These are phyloP conservation scores for Martes martes DNA, from an alignment of 2,113 vertebrate species.

Conservation along the genomic window DNA sequence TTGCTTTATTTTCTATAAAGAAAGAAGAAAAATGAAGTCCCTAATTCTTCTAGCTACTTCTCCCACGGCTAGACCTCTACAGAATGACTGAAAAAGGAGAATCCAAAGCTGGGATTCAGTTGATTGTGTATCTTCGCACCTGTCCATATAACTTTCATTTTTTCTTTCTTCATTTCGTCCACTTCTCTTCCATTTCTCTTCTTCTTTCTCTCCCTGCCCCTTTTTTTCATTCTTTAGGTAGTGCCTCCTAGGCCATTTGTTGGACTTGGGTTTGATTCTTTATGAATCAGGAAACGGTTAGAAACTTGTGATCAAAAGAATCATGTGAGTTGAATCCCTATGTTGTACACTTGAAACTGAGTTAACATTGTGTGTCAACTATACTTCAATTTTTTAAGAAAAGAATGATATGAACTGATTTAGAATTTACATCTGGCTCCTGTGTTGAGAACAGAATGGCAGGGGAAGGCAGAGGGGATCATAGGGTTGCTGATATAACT, in stretches of 20 bases:
- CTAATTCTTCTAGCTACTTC: background rate
- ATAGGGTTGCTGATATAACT: background rate
- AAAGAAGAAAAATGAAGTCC: background rate
- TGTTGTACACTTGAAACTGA: background rate
- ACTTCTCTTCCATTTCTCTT: background rate
- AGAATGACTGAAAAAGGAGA: background rate
- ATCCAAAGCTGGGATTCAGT: background rate
- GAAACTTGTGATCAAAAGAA: background rate
- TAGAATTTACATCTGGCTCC: background rate
- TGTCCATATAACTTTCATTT: background rate
- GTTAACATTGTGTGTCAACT: background rate
- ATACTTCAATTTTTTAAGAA: background rate
- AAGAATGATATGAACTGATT: background rate
- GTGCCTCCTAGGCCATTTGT: background rate
- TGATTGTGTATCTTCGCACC: background rate
- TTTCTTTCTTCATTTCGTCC: background rate
- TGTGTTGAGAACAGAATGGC: background rate
- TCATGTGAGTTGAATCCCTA: background rate
- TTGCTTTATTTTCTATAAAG: slow-evolving; percentile 40
- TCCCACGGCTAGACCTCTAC: background rate
- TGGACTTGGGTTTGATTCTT: background rate
- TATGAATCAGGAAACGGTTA: background rate
- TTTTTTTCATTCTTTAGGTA: background rate
- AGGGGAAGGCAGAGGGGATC: fast-evolving
- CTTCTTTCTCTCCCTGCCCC: too few relatives aligned